Conservation (phyloP, 2,888 invertebrate genomes). For the Calameuta pallipes region DNA sequence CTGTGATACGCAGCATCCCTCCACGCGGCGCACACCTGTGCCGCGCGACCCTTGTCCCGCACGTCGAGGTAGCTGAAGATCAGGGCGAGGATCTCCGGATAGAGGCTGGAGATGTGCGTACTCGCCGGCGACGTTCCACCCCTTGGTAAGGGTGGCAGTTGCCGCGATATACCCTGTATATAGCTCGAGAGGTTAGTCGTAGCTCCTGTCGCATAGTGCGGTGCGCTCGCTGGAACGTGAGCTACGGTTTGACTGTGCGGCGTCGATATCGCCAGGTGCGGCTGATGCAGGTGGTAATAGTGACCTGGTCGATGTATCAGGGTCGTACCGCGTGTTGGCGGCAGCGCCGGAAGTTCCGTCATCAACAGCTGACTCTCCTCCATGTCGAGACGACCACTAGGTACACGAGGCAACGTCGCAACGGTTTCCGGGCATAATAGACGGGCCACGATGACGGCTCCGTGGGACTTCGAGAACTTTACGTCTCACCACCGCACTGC, state of each 20-base stretch:
- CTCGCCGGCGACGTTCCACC: slow-evolving; percentile 65
- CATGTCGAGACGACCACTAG: slow-evolving; percentile 54
- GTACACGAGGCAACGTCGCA: slow-evolving; percentile 6
- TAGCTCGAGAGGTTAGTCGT: slow-evolving; percentile 33
- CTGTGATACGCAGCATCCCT: slow-evolving; percentile 92
- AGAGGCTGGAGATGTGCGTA: slow-evolving; percentile 84
- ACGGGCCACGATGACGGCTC: slow-evolving; percentile 11
- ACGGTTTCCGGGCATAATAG: slow-evolving; percentile 18
- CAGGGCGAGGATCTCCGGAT: slow-evolving; percentile 91
- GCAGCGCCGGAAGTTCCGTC: slow-evolving; percentile 71
- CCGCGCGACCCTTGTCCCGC: slow-evolving; percentile 88
- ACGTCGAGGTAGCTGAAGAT: slow-evolving; percentile 92
- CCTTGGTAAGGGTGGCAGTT: slow-evolving; percentile 68
- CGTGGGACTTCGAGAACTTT: not conserved
- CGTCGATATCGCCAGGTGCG: slow-evolving; percentile 59
- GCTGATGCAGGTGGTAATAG: slow-evolving; percentile 66
- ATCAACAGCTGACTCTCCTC: slow-evolving; percentile 71
- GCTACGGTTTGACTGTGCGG: slow-evolving; percentile 58
- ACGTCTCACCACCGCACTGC: not conserved
- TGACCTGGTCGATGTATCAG: slow-evolving; percentile 68
- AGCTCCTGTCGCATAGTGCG: slow-evolving; percentile 30
- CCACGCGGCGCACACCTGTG: slow-evolving; percentile 91
- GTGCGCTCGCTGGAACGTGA: slow-evolving; percentile 42
- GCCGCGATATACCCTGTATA: slow-evolving; percentile 45
- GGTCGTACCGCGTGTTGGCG: slow-evolving; percentile 67